A percentile compares a stretch with the other conserved stretches of the same genome.
Conservation (phyloP, 2,113 vertebrate genomes). For the Asarcornis scutulata region DNA sequence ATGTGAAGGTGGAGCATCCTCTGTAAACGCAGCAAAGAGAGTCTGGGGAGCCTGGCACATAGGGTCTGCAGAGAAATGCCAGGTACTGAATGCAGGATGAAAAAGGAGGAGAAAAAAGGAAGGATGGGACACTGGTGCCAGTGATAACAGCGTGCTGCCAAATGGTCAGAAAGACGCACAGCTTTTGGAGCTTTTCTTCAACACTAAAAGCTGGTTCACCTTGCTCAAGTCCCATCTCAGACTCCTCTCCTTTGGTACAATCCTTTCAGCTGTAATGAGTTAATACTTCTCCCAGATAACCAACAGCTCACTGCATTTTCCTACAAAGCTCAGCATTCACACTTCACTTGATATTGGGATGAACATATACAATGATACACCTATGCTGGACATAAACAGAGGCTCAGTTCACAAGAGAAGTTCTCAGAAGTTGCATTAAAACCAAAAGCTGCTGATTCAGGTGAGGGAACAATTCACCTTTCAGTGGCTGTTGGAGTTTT, state of each 20-base stretch:
- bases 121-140: background rate
- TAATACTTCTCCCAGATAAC: background rate
- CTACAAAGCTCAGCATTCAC: conserved; percentile 41
- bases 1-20: background rate
- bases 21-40: background rate
- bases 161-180: background rate
- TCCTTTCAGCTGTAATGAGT: background rate
- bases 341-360: background rate
- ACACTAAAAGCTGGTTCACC: background rate
- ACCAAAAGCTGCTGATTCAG: conserved; percentile 30
- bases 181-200: background rate
- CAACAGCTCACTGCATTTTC: background rate
- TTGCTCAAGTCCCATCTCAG: background rate
- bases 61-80: background rate
- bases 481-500: background rate
- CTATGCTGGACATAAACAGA: conserved; percentile 11
- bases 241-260: background rate
- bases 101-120: background rate
- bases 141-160: background rate
- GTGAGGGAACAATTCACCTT: conserved; percentile 10
- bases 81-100: background rate
- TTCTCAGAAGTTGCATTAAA: conserved; percentile 19
- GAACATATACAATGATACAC: background rate
- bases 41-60: background rate
- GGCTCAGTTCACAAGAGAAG: background rate